Conservation (phyloP, 2,888 invertebrate species). For the Agrilus biguttatus region DNA sequence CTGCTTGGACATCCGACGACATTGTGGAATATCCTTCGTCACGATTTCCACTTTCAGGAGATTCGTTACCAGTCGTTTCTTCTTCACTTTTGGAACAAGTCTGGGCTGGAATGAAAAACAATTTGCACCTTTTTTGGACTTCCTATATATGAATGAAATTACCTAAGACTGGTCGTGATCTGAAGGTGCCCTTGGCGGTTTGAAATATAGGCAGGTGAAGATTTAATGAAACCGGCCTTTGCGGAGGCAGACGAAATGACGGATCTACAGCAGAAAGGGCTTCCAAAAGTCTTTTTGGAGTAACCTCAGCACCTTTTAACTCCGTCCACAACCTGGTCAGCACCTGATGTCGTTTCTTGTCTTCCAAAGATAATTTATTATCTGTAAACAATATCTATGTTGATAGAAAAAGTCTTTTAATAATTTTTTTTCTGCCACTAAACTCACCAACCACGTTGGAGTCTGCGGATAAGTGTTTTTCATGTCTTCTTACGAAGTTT, state of each 20-base stretch:
- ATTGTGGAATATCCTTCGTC: constrained; percentile 76
- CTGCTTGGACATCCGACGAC: constrained; percentile 69
- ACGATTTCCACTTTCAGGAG: constrained; percentile 60
- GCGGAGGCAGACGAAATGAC: constrained; percentile 50
- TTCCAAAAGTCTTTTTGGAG: constrained; percentile 44
- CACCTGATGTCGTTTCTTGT: constrained; percentile 48
- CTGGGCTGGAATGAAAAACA: constrained; percentile 27
- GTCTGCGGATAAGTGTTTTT: constrained; percentile 25
- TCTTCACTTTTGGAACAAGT: constrained; percentile 38
- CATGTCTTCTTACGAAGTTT: constrained; percentile 17
- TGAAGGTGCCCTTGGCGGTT: constrained; percentile 29
- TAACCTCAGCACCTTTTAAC: constrained; percentile 47
- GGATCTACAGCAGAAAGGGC: constrained; percentile 52
- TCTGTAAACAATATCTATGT: constrained; percentile 20
- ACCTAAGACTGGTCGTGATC: constrained; percentile 32
- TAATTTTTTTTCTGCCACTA: neutral
- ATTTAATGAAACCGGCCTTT: constrained; percentile 55
- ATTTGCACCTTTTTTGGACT: neutral
- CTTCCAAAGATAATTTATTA: constrained; percentile 43
- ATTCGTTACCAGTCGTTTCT: constrained; percentile 52
- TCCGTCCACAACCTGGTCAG: constrained; percentile 50
- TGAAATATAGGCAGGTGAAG: constrained; percentile 47
- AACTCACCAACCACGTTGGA: constrained; percentile 23
- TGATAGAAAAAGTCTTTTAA: neutral
- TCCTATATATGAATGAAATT: constrained; percentile 7